Base-by-base conservation (phyloP, 2,113 vertebrate species). In the Phyllostomus discolor region DNA sequence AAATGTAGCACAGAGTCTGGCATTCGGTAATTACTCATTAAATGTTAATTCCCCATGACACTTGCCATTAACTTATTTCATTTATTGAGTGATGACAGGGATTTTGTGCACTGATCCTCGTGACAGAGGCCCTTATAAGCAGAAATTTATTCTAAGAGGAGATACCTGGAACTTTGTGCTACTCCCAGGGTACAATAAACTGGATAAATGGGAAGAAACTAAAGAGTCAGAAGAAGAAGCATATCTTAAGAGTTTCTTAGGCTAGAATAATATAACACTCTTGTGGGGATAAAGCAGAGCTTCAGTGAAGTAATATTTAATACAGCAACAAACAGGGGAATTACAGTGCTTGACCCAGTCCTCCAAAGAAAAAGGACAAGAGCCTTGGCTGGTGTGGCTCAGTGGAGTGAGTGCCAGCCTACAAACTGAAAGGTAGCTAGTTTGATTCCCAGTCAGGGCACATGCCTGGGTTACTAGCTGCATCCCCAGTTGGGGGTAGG, bases 61-160 rank as follows among this genome's bases (percentile, higher is more conserved):
- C 50, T 57, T 72, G 50, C 16, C 69, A 88, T 83, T 91, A 72
- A 70, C 22, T 83, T 95, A n/a, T 69, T 95, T 92, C 57, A 81
- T 54, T 81, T 94, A 86, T 5, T 17, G 3, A 92, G 80, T 3
- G 2, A 72, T 26, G 41, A 75, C 17, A 64, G 7, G 80, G 31
- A 41, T 75, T 50, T 52, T 91, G 46, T 75, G 2, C 10, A 59
- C 17, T 88, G 38, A 10, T 54, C 26, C 50, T 73, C 85, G 16
- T n/a, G 28, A 70, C 48, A 26, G 50, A 67, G 5, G 26, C 8
- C 10, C 46, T 84, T 43, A 50, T 1, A 91, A 84, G 17, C 86
- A 93, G 59, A 84, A 78, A 83, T 43, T 31, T 33, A 62, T 62
- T 62, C 59, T 82, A 28, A 50, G 19, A 93, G 19, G 20, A 52